Evolutionary conservation across 2,113 vertebrate species (phyloP).

Genomic region (Siniperca knerii): DNA sequence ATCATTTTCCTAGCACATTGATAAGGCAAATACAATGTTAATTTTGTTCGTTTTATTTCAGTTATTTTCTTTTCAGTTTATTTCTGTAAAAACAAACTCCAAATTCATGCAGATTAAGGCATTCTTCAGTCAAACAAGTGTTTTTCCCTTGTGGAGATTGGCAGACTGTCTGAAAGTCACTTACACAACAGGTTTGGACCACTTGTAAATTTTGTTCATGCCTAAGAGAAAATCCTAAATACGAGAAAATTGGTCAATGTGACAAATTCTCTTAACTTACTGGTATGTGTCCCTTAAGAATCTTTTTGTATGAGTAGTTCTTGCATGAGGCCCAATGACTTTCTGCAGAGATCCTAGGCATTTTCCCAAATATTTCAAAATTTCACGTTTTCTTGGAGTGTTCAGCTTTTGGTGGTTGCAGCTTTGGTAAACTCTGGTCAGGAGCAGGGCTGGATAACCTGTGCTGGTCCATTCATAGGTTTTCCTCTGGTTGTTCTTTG

Average conservation of each 20-base stretch:
- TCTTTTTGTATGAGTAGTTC: neutral
- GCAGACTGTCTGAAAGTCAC: neutral
- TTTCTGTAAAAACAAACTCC: neutral
- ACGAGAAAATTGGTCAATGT: neutral
- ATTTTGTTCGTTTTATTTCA: neutral
- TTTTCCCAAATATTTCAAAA: neutral
- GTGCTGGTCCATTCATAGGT: slow-evolving; percentile 18
- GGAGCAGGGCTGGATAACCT: neutral
- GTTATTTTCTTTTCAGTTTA: neutral
- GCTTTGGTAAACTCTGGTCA: slow-evolving; percentile 8
- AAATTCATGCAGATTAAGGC: neutral
- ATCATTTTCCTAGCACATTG: neutral
- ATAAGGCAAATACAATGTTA: neutral
- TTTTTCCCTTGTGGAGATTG: neutral
- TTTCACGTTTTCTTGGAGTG: neutral
- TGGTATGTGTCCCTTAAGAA: neutral
- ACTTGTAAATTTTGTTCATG: neutral
- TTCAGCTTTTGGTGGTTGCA: neutral
- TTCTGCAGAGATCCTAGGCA: neutral
- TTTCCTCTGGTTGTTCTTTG: slow-evolving; percentile 31
- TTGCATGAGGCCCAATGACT: neutral
- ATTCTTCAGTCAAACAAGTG: neutral
- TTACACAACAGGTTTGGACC: neutral
- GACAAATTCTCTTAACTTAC: neutral
- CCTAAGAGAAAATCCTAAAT: no score